Conservation (phyloP, 92 coral and sea anemone species). For the Parazoanthus atlanticus region DNA sequence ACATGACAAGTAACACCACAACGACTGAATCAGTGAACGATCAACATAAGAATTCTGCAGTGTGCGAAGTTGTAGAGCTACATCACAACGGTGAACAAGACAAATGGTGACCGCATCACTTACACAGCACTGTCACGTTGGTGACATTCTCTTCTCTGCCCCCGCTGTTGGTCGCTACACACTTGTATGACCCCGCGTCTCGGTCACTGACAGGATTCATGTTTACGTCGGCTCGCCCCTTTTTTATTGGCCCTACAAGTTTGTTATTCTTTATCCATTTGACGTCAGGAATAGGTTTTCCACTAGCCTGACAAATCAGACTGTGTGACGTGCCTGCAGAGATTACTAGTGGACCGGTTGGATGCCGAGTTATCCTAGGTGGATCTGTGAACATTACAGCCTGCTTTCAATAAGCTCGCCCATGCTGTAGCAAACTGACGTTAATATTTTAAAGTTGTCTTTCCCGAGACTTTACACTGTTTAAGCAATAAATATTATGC, state of each 20-base stretch:
- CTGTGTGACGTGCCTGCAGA: conserved; percentile 58
- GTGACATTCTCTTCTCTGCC: conserved; percentile 49
- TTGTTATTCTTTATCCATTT: conserved; percentile 68
- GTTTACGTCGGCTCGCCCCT: conserved; percentile 47
- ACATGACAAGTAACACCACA: not conserved
- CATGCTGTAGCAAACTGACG: not conserved
- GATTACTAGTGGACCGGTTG: conserved; percentile 42
- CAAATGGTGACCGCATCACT: conserved; percentile 22
- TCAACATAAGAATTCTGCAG: not conserved
- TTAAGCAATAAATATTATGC: not conserved
- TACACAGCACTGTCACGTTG: conserved; percentile 72
- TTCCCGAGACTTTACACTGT: not conserved
- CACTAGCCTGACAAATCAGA: conserved; percentile 73
- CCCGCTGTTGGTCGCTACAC: conserved; percentile 75
- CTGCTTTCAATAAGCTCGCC: not conserved
- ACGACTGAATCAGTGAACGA: not conserved
- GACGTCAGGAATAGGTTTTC: conserved; percentile 82
- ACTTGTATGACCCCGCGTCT: conserved; percentile 68
- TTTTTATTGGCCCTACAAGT: conserved; percentile 42
- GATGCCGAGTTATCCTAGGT: conserved; percentile 60
- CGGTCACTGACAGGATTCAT: conserved; percentile 68
- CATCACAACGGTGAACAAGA: not conserved
- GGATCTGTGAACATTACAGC: conserved; percentile 63
- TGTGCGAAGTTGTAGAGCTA: not conserved
- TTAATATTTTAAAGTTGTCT: not conserved